Percentiles rank a stretch among this genome's conserved stretches.
Conservation (phyloP, 2,888 invertebrate species). For the Apodemia hepburni region DNA sequence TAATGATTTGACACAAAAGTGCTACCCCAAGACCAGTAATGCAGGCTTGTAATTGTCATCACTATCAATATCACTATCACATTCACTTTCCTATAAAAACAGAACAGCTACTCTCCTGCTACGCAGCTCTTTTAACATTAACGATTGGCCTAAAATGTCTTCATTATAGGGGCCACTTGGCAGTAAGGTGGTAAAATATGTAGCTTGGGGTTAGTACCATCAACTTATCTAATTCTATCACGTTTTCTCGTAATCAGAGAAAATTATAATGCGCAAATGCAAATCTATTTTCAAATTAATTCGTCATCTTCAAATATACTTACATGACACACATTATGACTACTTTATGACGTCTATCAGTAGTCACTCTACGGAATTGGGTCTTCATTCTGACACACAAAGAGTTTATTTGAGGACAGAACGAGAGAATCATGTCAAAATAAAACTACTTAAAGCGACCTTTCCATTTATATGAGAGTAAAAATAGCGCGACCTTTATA, state of each 20-base stretch:
- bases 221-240: too few relatives aligned
- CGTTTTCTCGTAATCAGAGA: not conserved
- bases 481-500: conserved; percentile 9
- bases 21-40: too few relatives aligned
- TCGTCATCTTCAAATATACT: not conserved
- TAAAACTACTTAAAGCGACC: conserved; percentile 5
- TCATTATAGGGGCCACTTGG: too few relatives aligned
- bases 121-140: too few relatives aligned
- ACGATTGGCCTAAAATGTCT: too few relatives aligned
- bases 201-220: too few relatives aligned
- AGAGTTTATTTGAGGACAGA: not conserved
- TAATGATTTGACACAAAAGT: too few relatives aligned
- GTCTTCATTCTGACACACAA: not conserved
- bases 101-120: too few relatives aligned
- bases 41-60: too few relatives aligned
- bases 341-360: not conserved
- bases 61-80: too few relatives aligned
- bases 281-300: not conserved
- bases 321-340: not conserved
- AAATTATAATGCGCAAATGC: conserved; percentile 4
- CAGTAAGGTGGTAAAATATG: too few relatives aligned
- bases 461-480: conserved; percentile 1
- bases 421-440: not conserved
- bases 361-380: not conserved
- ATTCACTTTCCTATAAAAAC: too few relatives aligned